Evolutionary conservation across 1,140 invertebrate genomes (phyloP).

Genomic region (Magallana gigas): DNA sequence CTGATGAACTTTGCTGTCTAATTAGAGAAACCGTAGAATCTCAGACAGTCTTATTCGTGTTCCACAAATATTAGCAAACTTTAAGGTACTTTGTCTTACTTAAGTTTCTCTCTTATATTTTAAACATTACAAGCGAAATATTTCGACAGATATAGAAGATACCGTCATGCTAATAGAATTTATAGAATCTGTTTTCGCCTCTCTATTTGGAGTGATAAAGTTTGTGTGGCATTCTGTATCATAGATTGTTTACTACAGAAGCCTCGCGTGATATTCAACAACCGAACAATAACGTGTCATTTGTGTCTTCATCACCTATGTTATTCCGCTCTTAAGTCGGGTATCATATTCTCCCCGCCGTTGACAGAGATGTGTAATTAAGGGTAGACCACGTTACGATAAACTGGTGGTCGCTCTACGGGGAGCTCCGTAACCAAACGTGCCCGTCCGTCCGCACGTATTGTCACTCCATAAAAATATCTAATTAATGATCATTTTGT

Average conservation of each 20-base stretch:
- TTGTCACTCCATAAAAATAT: conserved; percentile 17
- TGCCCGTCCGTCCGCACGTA: neutral
- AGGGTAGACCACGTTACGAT: conserved; percentile 21
- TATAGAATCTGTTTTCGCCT: too few species aligned
- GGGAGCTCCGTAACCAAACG: neutral
- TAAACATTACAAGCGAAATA: too few species aligned
- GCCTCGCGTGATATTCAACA: conserved; percentile 24
- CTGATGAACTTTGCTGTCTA: neutral
- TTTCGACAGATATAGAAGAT: too few species aligned
- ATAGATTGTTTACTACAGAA: neutral
- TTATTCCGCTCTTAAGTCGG: neutral
- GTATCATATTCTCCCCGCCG: neutral
- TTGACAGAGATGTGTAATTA: conserved; percentile 25
- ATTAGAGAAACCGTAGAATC: neutral
- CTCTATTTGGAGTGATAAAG: neutral
- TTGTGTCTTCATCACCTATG: conserved; percentile 17
- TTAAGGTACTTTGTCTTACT: too few species aligned
- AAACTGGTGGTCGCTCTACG: conserved; percentile 4
- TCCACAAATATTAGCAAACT: too few species aligned
- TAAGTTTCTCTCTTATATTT: too few species aligned
- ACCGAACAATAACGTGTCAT: neutral
- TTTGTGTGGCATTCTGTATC: conserved; percentile 9
- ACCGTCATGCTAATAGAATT: too few species aligned
- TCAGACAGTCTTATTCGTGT: neutral
- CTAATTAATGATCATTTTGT: neutral